Evolutionary conservation across 2,888 invertebrate genomes (phyloP), one percentile per base, ranked within the genome.

Genomic region (Fabriciana adippe): DNA sequence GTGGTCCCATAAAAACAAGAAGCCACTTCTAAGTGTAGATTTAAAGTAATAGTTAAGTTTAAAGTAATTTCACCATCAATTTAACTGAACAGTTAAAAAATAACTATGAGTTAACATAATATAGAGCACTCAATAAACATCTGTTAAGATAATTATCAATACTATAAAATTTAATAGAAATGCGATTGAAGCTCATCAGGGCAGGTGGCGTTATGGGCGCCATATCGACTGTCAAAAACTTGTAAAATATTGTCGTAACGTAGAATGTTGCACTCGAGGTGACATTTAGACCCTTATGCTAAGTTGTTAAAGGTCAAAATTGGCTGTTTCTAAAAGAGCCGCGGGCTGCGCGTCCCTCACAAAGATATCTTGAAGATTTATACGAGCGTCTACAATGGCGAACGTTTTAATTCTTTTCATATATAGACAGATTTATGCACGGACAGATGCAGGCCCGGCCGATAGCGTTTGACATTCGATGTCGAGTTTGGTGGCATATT

Each of bases 161-260:
- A 45, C 67, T 45, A 68, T 64, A 56, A 66, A 67, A 66, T 66
- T 67, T 71, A 73, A 69, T 71, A 73, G 64, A 68, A 62, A 55
- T 57, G 68, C 72, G 75, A 72, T 74, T 68, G 73, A 74, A 72
- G 73, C 72, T 74, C 74, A 75, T 75, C 75, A 74, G 85, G 84
- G 88, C 89, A 88, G 89, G 89, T 89, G 90, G 81, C 86, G 90
- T 89, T 92, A 89, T 90, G 63, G 89, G 92, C 93, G 93, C 93
- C 93, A 93, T 94, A 93, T 89, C 90, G 90, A 87, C 93, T 94
- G 94, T 94, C 94, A 94, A 94, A 94, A 94, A 94, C 93, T 94
- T 93, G 93, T 94, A 93, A 94, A 94, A 94, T 94, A 94, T 94
- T 90, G 94, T 90, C 66, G 57, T 57, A 47, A 57, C 56, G 69